Base-by-base conservation (phyloP, 2,888 invertebrate genomes). In the Harpalus rufipes region DNA sequence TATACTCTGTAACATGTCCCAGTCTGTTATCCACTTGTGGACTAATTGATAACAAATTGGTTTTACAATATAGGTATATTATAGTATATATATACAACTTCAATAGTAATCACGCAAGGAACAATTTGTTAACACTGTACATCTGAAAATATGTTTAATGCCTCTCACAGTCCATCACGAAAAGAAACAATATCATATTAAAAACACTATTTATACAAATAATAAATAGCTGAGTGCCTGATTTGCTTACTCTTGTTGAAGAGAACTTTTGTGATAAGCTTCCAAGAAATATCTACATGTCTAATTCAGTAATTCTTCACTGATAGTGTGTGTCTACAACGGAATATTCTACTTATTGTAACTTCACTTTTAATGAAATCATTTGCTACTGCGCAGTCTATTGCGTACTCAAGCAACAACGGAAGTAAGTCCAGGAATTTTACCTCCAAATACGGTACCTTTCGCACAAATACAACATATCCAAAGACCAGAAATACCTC, bases 111-210 rank as follows among this genome's bases (percentile, higher is more conserved):
- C 84, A 84, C 84, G 84, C 84, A 84, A 84, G 84, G 84, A 84
- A 84, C 84, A 84, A 84, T 79, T 84, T 84, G 58, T 68, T 84
- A 84, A 84, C 84, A 84, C 84, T 84, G 84, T 84, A 84, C 84
- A 84, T 79, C 78, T 79, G 84, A 84, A 84, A 84, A 84, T 84
- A 84, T 84, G 79, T 84, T 84, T 63, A 84, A 79, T 84, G 65
- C 79, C 68, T 79, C 84, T 84, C 79, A 58, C 84, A 68, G 79
- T 84, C 79, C 79, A 79, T 79, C 84, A 84, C 21, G 76, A 84
- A 84, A 84, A 58, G 39, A 78, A 83, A 82, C 32, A 65, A 82
- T 56, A 82, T 56, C 68, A 82, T 61, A 61, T 83, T 85, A 85
- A 85, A 85, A 68, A 80, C 85, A 85, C 85, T 85, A 85, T 85